Conservation (phyloP, 2,113 vertebrate genomes). For the Psittacus erithacus region DNA sequence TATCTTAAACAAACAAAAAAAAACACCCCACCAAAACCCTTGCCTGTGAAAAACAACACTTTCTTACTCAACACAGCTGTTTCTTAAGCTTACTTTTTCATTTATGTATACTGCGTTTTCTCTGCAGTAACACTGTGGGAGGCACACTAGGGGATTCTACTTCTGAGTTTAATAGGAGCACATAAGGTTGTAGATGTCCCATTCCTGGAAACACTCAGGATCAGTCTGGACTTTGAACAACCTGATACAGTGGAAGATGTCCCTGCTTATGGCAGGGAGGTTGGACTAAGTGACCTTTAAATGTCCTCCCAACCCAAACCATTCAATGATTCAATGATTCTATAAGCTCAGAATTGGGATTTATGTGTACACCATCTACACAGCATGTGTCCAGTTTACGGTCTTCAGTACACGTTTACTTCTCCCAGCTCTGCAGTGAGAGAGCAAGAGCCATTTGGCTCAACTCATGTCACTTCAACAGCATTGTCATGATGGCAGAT, state of each 20-base stretch:
- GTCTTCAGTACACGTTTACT: not conserved
- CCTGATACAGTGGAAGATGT: not conserved
- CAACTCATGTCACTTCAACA: not conserved
- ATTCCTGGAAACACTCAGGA: not conserved
- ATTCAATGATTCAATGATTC: not conserved
- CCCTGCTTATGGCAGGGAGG: not conserved
- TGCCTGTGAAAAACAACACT: not conserved
- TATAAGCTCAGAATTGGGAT: not conserved
- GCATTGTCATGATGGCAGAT: not conserved
- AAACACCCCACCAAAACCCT: accelerated
- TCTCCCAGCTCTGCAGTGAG: not conserved
- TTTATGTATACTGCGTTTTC: not conserved
- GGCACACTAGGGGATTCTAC: not conserved
- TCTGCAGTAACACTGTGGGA: not conserved
- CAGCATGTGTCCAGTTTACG: not conserved
- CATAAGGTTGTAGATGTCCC: not conserved
- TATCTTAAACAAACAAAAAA: not conserved
- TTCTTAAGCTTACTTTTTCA: not conserved
- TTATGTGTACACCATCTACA: no score
- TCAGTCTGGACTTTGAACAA: not conserved
- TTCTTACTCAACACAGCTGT: not conserved
- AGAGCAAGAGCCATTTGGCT: not conserved
- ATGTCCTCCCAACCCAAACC: not conserved
- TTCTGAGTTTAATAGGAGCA: not conserved
- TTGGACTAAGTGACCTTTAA: not conserved